Percentiles rank a stretch among this genome's conserved stretches.
These are phyloP conservation scores for Montipora sp. DNA, from an alignment of 64 coral and sea anemone species.

Conservation along the genomic window DNA sequence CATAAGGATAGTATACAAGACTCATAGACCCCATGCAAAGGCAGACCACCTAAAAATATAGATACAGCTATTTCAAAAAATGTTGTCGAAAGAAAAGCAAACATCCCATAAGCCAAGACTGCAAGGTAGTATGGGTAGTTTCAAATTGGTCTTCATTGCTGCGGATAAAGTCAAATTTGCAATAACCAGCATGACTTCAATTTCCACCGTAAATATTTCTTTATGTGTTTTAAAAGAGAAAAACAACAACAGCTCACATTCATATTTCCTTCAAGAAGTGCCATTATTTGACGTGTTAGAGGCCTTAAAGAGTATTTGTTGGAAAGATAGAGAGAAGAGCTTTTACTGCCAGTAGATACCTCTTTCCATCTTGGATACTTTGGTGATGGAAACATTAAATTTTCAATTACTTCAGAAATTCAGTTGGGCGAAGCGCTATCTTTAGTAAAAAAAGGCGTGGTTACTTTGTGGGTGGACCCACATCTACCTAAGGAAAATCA, in stretches of 20 bases:
- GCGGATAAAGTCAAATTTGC: neutral
- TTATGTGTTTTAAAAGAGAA: slow-evolving; percentile 43
- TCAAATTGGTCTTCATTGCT: neutral
- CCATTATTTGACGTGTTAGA: slow-evolving; percentile 8
- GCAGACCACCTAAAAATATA: too few relatives aligned
- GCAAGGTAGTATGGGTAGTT: neutral
- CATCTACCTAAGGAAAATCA: too few relatives aligned
- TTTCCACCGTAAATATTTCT: slow-evolving; percentile 36
- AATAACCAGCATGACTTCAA: neutral
- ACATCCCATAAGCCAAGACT: slow-evolving; percentile 4
- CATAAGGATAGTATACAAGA: slow-evolving; percentile 11
- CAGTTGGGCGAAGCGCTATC: too few relatives aligned
- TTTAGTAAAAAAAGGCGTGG: too few relatives aligned
- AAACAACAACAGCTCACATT: slow-evolving; percentile 4
- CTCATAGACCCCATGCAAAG: neutral
- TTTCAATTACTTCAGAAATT: too few relatives aligned
- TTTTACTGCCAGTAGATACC: neutral
- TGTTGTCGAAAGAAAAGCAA: neutral
- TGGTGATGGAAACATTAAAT: too few relatives aligned
- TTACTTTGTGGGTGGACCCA: too few relatives aligned
- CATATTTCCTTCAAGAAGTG: neutral
- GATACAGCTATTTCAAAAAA: neutral
- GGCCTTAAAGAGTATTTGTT: neutral
- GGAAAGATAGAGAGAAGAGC: neutral
- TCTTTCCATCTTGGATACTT: neutral